A percentile compares a stretch with the other conserved stretches of the same genome.
phyloP scores from a whole-genome alignment of 2,888 invertebrate species.

The Pilophorus perplexus region DNA sequence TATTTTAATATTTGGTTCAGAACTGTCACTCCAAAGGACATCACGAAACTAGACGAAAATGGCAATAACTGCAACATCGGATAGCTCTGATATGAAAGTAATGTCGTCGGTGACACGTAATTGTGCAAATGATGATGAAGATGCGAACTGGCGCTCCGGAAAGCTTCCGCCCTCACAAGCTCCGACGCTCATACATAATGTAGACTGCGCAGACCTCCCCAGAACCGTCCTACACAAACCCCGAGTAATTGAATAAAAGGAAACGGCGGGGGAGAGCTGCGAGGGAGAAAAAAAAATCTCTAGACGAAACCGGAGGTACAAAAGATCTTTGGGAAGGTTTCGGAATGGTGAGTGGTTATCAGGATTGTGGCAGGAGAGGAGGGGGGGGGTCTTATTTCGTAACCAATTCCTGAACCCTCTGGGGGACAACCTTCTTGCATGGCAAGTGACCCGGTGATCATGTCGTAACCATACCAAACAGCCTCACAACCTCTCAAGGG shows the following conservation, averaged over 20 bases:
- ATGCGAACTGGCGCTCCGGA: no score
- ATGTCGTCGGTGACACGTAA: no score
- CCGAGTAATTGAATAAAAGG: conserved; percentile 35
- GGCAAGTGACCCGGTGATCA: conserved; percentile 36
- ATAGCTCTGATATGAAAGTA: no score
- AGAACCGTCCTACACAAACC: conserved; percentile 16
- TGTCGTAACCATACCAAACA: conserved; percentile 35
- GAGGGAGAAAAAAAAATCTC: not conserved
- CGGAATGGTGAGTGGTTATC: conserved; percentile 8
- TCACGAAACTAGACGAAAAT: no score
- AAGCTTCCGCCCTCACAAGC: no score
- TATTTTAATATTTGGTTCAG: no score
- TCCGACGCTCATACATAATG: conserved; percentile 26
- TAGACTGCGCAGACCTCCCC: not conserved
- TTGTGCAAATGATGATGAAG: no score
- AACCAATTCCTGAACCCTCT: conserved; percentile 33
- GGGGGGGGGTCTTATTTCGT: conserved; percentile 22
- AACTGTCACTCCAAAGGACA: no score
- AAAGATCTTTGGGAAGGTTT: conserved; percentile 25
- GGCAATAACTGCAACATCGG: no score
- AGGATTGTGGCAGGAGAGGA: not conserved
- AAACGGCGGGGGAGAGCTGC: not conserved
- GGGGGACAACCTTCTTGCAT: conserved; percentile 21
- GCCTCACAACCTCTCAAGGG: conserved; percentile 3
- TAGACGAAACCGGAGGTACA: conserved; percentile 13